phyloP scores from a whole-genome alignment of 2,797 vertebrate species.

The Mallotus villosus region DNA sequence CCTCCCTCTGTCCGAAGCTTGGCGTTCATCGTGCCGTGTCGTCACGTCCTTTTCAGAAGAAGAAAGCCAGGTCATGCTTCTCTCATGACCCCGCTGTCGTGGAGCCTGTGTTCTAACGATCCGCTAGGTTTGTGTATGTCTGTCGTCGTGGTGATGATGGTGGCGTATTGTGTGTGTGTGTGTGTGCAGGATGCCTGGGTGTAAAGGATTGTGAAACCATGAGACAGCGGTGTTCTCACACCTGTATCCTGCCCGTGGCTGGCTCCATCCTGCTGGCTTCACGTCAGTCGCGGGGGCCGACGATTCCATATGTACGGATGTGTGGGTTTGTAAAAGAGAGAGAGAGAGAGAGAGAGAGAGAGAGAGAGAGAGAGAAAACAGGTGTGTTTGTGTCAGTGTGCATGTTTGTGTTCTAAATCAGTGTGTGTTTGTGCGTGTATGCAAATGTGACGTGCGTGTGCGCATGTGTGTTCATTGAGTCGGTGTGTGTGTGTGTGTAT shows the following conservation, averaged over 20 bases:
- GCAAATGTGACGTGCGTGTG: conserved; percentile 21
- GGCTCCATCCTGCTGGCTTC: conserved; percentile 58
- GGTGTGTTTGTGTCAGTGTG: conserved; percentile 3
- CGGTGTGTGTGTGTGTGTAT: conserved; percentile 49
- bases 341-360: neutral
- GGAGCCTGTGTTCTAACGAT: neutral
- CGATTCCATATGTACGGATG: conserved; percentile 37
- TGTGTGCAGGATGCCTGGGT: conserved; percentile 31
- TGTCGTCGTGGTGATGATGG: neutral
- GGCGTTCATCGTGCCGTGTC: conserved; percentile 29
- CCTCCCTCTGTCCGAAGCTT: conserved; percentile 21
- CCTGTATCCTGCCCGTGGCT: conserved; percentile 12
- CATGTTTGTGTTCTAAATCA: neutral
- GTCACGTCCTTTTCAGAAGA: conserved; percentile 27
- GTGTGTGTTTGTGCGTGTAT: conserved; percentile 24
- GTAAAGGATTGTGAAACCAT: conserved; percentile 36
- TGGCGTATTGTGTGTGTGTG: conserved; percentile 25
- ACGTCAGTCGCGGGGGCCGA: conserved; percentile 54
- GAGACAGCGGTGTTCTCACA: conserved; percentile 13
- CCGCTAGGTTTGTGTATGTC: conserved; percentile 1
- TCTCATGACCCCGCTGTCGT: conserved; percentile 46
- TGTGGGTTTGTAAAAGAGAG: conserved; percentile 3
- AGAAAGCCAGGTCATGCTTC: conserved; percentile 8
- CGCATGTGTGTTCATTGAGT: conserved; percentile 1
- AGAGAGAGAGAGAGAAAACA: neutral